A percentile compares a stretch with the other conserved stretches of the same genome.
phyloP scores from a whole-genome alignment of 2,888 invertebrate genomes.

The Ophion ellenae region DNA sequence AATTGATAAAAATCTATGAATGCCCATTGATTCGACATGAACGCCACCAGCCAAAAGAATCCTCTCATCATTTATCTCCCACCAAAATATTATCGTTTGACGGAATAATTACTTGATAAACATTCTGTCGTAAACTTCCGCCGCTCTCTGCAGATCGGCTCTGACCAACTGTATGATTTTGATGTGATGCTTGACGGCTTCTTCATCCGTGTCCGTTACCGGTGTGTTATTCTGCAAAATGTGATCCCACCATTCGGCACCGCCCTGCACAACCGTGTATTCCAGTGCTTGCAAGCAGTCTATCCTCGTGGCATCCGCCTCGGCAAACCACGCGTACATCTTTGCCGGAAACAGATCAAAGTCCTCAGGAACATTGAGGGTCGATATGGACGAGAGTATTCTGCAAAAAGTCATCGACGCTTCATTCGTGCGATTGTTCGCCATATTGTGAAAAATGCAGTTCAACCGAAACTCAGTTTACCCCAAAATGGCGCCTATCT shows the following conservation, averaged over 20 bases:
- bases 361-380: conserved; percentile 86
- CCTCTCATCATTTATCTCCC: neutral
- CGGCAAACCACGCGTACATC: conserved; percentile 88
- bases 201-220: conserved; percentile 87
- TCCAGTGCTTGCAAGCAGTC: conserved; percentile 87
- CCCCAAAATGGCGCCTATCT: conserved; percentile 89
- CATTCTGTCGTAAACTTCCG: conserved; percentile 92
- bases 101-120: conserved; percentile 91
- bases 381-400: conserved; percentile 88
- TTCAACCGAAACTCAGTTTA: conserved; percentile 66
- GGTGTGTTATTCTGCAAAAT: conserved; percentile 89
- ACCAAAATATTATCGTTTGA: neutral
- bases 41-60: neutral
- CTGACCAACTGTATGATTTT: conserved; percentile 93
- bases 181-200: conserved; percentile 90
- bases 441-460: too few relatives aligned
- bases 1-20: neutral
- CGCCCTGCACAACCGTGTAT: conserved; percentile 90
- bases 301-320: conserved; percentile 71
- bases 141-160: conserved; percentile 91
- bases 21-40: neutral
- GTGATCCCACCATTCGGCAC: conserved; percentile 90
- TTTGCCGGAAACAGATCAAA: conserved; percentile 89
- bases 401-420: conserved; percentile 79
- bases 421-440: too few relatives aligned